phyloP scores from a whole-genome alignment of 1,140 invertebrate genomes.

The Ostrea edulis region DNA sequence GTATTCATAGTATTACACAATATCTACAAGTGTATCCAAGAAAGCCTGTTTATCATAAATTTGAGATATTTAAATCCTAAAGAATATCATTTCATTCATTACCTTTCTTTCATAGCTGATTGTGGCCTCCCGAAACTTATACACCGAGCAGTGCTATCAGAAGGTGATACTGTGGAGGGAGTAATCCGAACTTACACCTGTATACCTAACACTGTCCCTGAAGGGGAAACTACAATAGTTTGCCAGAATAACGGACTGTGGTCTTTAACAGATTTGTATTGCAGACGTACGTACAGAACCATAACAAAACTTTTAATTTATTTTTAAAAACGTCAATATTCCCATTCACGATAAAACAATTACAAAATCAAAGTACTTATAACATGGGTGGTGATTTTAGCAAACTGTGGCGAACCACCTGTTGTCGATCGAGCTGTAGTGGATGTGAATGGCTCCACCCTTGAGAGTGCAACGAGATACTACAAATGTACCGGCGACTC shows the following conservation, averaged over 20 bases:
- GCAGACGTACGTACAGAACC: constrained; percentile 2
- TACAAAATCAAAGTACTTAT: background rate
- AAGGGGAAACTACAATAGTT: background rate
- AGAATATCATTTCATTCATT: background rate
- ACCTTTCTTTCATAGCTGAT: background rate
- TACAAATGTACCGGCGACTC: background rate
- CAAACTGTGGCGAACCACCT: background rate
- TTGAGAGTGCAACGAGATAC: background rate
- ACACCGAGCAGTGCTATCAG: background rate
- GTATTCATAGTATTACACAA: background rate
- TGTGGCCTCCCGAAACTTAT: constrained; percentile 1
- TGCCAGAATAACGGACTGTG: background rate
- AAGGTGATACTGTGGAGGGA: background rate
- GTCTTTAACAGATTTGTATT: constrained; percentile 3
- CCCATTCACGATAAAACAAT: background rate
- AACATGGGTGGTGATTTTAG: background rate
- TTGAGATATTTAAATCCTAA: background rate
- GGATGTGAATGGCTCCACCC: background rate
- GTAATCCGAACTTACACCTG: background rate
- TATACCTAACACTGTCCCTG: background rate
- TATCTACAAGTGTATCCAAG: background rate
- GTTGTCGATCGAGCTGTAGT: background rate
- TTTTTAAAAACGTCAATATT: background rate
- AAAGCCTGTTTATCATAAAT: background rate
- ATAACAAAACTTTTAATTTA: background rate